These are phyloP conservation scores for Platycheirus rosarum DNA, from an alignment of 2,888 invertebrate genomes.

Conservation along the genomic window DNA sequence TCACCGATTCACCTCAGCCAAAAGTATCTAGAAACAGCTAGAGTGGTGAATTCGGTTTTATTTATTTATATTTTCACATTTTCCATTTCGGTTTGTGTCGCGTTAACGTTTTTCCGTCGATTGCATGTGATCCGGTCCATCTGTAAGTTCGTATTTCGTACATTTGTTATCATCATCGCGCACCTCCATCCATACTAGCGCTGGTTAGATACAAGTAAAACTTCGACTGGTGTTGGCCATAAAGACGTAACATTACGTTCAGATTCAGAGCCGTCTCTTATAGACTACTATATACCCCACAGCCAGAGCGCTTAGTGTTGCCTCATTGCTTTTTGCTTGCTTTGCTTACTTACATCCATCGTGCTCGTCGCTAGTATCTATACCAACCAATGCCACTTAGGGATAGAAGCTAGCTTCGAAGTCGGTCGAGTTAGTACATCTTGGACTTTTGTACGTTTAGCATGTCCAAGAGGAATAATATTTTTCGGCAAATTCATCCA, in stretches of 20 bases:
- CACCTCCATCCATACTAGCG: constrained; percentile 21
- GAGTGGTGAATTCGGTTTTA: constrained; percentile 20
- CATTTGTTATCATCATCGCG: constrained; percentile 45
- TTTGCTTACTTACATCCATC: constrained; percentile 40
- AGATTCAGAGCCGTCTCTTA: constrained; percentile 38
- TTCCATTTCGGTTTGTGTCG: constrained; percentile 61
- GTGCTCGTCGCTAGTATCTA: constrained; percentile 50
- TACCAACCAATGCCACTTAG: constrained; percentile 52
- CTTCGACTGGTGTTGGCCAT: constrained; percentile 47
- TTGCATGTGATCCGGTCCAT: constrained; percentile 62
- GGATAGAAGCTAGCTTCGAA: constrained; percentile 69
- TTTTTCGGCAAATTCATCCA: constrained; percentile 53
- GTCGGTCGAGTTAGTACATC: constrained; percentile 72
- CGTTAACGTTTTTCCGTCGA: constrained; percentile 62
- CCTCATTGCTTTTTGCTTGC: constrained; percentile 55
- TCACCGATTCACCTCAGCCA: not conserved
- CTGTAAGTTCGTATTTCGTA: constrained; percentile 15
- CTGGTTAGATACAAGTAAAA: constrained; percentile 50
- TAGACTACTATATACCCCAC: constrained; percentile 6
- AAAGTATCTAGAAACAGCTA: not conserved
- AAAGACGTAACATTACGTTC: constrained; percentile 71
- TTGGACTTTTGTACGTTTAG: constrained; percentile 73
- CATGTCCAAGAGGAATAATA: constrained; percentile 67
- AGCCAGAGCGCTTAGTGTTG: constrained; percentile 58
- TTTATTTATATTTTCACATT: constrained; percentile 37